Conservation (phyloP, 2,113 vertebrate genomes). For the Polypterus senegalus region DNA sequence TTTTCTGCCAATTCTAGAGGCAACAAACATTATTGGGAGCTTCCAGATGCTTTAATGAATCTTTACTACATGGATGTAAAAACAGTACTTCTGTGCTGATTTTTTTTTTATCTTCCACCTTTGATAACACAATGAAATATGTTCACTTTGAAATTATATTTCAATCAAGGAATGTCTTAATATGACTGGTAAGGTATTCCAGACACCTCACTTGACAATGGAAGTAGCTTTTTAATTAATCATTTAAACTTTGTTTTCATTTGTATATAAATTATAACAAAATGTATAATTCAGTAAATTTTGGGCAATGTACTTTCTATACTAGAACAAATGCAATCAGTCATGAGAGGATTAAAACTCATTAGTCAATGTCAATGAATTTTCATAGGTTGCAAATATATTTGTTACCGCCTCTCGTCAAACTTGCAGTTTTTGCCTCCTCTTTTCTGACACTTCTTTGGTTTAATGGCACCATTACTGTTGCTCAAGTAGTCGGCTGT, state of each 20-base stretch:
- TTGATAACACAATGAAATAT: constrained; percentile 35
- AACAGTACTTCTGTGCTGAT: constrained; percentile 35
- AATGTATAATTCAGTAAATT: constrained; percentile 44
- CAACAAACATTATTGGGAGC: constrained; percentile 14
- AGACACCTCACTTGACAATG: constrained; percentile 25
- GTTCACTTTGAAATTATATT: constrained; percentile 37
- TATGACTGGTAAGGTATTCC: constrained; percentile 18
- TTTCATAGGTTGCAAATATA: constrained; percentile 28
- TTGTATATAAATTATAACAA: constrained; percentile 45
- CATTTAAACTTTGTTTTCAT: constrained; percentile 42
- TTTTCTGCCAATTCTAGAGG: constrained; percentile 10
- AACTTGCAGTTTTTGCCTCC: too few relatives aligned
- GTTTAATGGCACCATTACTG: too few relatives aligned
- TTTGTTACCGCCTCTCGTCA: too few relatives aligned
- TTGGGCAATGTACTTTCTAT: constrained; percentile 43
- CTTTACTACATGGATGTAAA: constrained; percentile 21
- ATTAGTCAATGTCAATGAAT: constrained; percentile 15
- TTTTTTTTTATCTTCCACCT: constrained; percentile 41
- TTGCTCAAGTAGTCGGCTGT: too few relatives aligned
- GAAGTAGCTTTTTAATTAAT: constrained; percentile 38
- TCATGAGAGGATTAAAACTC: not conserved
- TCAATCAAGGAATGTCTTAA: constrained; percentile 30
- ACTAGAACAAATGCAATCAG: constrained; percentile 45
- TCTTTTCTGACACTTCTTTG: too few relatives aligned
- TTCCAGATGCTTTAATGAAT: constrained; percentile 21